Conservation (phyloP, 2,888 invertebrate species). For the Stenchaetothrips biformis region DNA sequence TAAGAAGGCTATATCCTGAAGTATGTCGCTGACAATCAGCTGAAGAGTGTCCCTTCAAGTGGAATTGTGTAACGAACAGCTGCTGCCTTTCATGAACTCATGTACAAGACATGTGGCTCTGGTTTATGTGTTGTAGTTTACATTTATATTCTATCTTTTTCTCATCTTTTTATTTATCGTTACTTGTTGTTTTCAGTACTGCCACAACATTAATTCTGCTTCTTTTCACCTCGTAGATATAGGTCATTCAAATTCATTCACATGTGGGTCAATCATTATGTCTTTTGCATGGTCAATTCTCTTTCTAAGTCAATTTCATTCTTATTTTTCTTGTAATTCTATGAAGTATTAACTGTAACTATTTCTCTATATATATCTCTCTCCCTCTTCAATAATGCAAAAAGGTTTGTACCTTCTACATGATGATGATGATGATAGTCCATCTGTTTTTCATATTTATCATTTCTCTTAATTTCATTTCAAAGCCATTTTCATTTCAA, state of each 20-base stretch:
- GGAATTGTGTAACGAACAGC: not conserved
- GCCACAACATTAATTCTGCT: slow-evolving; percentile 7
- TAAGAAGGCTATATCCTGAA: not conserved
- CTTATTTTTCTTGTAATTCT: too few relatives aligned
- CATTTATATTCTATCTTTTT: not conserved
- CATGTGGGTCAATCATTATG: not conserved
- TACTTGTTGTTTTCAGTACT: not conserved
- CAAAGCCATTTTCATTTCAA: not conserved
- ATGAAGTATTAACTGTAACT: slow-evolving; percentile 26
- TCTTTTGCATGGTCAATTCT: not conserved
- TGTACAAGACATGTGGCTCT: slow-evolving; percentile 18
- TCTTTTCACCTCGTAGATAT: not conserved
- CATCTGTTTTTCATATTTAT: not conserved
- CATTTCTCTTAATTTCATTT: not conserved
- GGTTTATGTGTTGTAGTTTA: not conserved
- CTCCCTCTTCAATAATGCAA: not conserved
- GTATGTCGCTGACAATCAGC: not conserved
- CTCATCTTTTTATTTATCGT: not conserved
- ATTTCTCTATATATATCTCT: slow-evolving; percentile 17
- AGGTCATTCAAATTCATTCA: not conserved
- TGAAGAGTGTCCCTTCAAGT: not conserved
- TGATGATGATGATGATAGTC: not conserved
- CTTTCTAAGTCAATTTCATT: too few relatives aligned
- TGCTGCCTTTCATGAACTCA: not conserved
- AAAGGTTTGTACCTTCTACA: slow-evolving; percentile 15